Evolutionary conservation across 2,113 vertebrate species (phyloP).

Genomic region (Podiceps cristatus): DNA sequence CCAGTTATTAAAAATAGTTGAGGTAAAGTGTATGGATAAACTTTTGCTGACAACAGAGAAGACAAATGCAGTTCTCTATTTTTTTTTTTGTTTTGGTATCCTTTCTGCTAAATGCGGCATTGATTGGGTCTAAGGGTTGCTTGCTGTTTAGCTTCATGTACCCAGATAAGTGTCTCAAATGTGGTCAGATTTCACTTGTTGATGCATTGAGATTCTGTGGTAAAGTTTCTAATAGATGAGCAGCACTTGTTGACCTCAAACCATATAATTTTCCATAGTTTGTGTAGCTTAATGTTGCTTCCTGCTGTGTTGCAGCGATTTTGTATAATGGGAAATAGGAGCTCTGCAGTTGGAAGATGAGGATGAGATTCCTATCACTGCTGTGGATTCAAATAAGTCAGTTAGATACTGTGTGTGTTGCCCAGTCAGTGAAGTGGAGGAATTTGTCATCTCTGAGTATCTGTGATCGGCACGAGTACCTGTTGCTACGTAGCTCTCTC

Average conservation of each 20-base stretch:
- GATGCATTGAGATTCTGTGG: neutral
- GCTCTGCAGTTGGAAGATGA: neutral
- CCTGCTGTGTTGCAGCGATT: neutral
- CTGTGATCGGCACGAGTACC: neutral
- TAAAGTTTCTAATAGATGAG: neutral
- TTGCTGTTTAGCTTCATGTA: neutral
- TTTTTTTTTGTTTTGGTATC: neutral
- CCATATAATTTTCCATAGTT: neutral
- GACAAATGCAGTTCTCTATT: neutral
- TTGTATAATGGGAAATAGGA: neutral
- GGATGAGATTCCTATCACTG: neutral
- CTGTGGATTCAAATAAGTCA: neutral
- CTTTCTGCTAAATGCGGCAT: neutral
- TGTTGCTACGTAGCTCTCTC: neutral
- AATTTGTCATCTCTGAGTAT: neutral
- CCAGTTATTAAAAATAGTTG: slow-evolving; percentile 35
- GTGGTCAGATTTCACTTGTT: neutral
- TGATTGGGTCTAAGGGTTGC: neutral
- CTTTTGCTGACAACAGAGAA: neutral
- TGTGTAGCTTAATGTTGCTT: neutral
- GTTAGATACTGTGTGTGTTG: neutral
- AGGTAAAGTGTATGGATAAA: neutral
- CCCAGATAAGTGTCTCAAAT: neutral
- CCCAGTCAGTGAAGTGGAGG: neutral
- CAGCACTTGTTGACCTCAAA: neutral